phyloP scores from a whole-genome alignment of 2,797 vertebrate genomes.

The Pyrocephalus nanus region DNA sequence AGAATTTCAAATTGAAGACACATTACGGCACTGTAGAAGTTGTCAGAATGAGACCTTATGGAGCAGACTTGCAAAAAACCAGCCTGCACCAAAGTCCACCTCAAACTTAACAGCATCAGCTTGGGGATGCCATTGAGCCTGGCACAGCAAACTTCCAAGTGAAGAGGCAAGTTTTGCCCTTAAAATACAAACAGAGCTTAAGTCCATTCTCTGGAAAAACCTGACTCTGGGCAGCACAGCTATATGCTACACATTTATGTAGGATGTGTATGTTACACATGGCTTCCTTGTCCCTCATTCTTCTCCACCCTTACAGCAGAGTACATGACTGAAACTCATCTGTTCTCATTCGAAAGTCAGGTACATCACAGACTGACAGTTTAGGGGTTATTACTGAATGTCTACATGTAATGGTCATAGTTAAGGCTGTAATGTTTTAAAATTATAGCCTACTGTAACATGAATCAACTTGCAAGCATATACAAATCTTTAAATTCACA shows the following conservation, averaged over 20 bases:
- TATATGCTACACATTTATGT: background rate
- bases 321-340: background rate
- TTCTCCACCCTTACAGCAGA: background rate
- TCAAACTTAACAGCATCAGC: background rate
- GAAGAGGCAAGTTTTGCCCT: background rate
- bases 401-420: background rate
- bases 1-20: background rate
- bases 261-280: accelerated
- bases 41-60: background rate
- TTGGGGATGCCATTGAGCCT: background rate
- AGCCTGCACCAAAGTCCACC: background rate
- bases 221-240: background rate
- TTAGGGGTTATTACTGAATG: background rate
- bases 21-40: background rate
- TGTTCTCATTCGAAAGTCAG: background rate
- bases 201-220: background rate
- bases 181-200: background rate
- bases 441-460: background rate
- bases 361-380: background rate
- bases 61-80: background rate
- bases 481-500: background rate
- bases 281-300: background rate
- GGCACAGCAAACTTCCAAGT: background rate
- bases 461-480: background rate
- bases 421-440: background rate